These are phyloP conservation scores for Dicrostonyx torquatus DNA, from an alignment of 2,797 vertebrate genomes.

Conservation along the genomic window DNA sequence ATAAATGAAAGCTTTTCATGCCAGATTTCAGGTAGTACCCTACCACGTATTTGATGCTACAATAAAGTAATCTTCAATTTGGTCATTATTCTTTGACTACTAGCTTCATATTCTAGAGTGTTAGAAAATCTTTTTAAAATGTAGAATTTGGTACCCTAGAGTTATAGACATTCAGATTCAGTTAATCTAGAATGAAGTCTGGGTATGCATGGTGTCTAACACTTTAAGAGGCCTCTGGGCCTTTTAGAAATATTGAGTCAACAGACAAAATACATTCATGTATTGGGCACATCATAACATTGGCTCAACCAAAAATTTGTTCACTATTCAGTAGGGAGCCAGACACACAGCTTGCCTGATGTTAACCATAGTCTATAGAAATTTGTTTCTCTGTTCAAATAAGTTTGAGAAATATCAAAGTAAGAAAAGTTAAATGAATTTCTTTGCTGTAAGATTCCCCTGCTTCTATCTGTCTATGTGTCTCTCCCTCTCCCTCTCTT, in stretches of 20 bases:
- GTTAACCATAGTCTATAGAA: background rate
- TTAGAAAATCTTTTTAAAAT: background rate
- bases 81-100: rapidly evolving
- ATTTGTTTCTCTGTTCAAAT: slow-evolving; percentile 26
- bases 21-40: background rate
- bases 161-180: background rate
- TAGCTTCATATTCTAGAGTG: background rate
- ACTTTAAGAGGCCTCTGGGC: background rate
- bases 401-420: slow-evolving; percentile 4
- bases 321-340: background rate
- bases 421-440: slow-evolving; percentile 3
- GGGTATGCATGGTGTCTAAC: slow-evolving; percentile 22
- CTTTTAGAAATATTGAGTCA: slow-evolving; percentile 39
- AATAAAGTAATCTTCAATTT: background rate
- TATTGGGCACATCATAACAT: slow-evolving; percentile 14
- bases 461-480: too few relatives aligned
- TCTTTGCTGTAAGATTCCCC: background rate
- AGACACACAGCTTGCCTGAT: background rate
- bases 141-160: background rate
- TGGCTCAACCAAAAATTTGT: background rate
- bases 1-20: background rate
- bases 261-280: slow-evolving; percentile 33
- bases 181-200: background rate
- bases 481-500: background rate
- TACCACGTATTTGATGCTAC: background rate